Base-by-base conservation (phyloP, 2,888 invertebrate genomes). In the Ectropis crepuscularia region DNA sequence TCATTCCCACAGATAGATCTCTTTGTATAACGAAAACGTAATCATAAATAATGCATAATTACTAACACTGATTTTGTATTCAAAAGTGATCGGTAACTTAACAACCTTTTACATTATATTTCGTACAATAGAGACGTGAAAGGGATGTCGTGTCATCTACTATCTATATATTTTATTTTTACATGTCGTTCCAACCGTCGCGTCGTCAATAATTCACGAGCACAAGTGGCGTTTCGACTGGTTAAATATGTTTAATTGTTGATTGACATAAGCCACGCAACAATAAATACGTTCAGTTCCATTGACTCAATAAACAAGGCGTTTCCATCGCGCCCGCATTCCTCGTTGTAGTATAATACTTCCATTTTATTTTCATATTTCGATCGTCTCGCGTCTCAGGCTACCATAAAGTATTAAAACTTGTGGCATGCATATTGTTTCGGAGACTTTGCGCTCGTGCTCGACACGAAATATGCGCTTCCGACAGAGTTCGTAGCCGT, bases 351-450 rank as follows among this genome's bases (percentile, higher is more conserved):
- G 70, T 69, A 72, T 70, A 71, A 75, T 73, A 73, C 75, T 77
- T 80, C 77, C 74, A 81, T 79, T 76, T 76, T 71, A 72, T 74
- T 71, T 78, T 74, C 73, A 72, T 76, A 75, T 78, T 76, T 76
- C 79, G 75, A 75, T 76, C 73, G 75, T 77, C 78, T 74, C 75
- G 71, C 74, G 77, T 75, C 72, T 76, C 76, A 66, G 66, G 69
- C 69, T 61, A 73, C 77, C 76, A 80, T 84, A 79, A 82, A 82
- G 76, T 81, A 79, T 81, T 79, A 76, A 79, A 79, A 75, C 72
- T 75, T 74, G 73, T 68, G 75, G 76, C 74, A 76, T 79, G 79
- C 78, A 81, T 76, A 63, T 67, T 63, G 62, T 65, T 61, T 57
- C 57, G n/a, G 41, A 57, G 48, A 45, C 45, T 43, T 61, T 49